phyloP scores from a whole-genome alignment of 2,113 vertebrate genomes.

The Crotophaga sulcirostris region DNA sequence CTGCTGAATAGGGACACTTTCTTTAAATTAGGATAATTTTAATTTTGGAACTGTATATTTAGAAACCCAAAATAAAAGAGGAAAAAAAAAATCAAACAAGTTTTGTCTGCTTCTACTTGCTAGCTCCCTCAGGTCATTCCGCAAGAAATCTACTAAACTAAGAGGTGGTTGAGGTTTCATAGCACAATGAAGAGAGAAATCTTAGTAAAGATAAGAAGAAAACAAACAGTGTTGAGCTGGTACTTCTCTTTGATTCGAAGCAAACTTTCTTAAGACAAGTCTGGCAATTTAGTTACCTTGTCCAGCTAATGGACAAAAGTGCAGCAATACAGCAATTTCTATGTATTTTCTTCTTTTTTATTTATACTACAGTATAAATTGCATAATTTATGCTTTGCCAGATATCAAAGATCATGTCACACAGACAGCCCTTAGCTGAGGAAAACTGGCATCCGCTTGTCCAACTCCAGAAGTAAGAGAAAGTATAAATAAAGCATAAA shows the following conservation, averaged over 20 bases:
- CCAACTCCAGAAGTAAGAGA: conserved; percentile 62
- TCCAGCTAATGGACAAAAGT: background rate
- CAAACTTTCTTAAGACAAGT: background rate
- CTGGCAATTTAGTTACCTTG: background rate
- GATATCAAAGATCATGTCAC: conserved; percentile 66
- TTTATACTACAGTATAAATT: conserved; percentile 38
- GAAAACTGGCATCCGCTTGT: conserved; percentile 75
- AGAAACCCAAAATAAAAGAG: background rate
- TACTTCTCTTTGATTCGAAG: background rate
- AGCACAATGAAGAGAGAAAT: background rate
- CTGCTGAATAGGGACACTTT: background rate
- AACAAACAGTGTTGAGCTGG: background rate
- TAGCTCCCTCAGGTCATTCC: background rate
- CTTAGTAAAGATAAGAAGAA: background rate
- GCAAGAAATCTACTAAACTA: background rate
- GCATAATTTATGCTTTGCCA: conserved; percentile 24
- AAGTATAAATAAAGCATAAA: conserved; percentile 83
- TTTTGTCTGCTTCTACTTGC: background rate
- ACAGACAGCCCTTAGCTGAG: conserved; percentile 51
- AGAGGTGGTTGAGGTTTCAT: background rate
- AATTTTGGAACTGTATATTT: background rate
- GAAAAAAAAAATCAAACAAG: background rate
- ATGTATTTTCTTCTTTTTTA: background rate
- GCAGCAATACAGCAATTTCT: background rate
- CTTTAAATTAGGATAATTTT: background rate